phyloP scores from a whole-genome alignment of 2,113 vertebrate genomes.

The Leuciscus idus region DNA sequence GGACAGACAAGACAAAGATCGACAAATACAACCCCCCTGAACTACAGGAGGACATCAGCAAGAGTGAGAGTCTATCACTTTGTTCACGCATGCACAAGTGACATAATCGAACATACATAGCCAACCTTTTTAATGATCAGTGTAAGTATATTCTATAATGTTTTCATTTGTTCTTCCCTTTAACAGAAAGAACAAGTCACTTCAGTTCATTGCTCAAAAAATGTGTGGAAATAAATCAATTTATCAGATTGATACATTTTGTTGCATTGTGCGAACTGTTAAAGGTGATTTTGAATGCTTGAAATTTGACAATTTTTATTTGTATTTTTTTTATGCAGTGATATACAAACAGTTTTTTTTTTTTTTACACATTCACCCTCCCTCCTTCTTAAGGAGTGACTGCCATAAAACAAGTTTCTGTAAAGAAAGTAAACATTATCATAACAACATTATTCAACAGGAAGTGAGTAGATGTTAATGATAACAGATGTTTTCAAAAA shows the following conservation, averaged over 20 bases:
- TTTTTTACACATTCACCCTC: neutral
- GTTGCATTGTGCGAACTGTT: neutral
- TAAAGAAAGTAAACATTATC: neutral
- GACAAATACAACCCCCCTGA: constrained; percentile 81
- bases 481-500: neutral
- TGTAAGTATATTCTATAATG: neutral
- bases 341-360: neutral
- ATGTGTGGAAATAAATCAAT: neutral
- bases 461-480: neutral
- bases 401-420: neutral
- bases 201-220: too few species aligned
- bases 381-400: neutral
- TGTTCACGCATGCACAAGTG: neutral
- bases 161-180: neutral
- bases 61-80: constrained; percentile 76
- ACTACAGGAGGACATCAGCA: constrained; percentile 79
- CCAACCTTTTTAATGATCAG: neutral
- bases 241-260: neutral
- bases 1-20: constrained; percentile 78
- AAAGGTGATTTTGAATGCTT: neutral
- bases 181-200: neutral
- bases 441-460: neutral
- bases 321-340: neutral
- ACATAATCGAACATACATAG: neutral
- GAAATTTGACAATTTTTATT: neutral